Evolutionary conservation across 2,888 invertebrate species (phyloP).

Genomic region (Lasioglossum figueresi): DNA sequence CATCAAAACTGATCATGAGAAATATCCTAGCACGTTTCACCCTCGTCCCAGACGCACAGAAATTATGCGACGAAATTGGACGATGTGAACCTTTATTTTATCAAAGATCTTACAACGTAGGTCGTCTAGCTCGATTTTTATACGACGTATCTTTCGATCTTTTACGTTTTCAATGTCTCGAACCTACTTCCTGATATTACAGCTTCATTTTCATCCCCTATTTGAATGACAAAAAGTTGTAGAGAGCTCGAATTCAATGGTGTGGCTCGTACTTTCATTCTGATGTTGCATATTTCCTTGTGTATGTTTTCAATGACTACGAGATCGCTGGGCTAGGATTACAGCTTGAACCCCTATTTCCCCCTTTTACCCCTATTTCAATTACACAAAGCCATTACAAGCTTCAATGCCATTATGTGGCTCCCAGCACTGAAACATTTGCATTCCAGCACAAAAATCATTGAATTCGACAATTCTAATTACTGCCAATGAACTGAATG

Average conservation of each 20-base stretch:
- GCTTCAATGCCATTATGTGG: not conserved
- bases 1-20: not conserved
- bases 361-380: not conserved
- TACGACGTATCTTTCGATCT: not conserved
- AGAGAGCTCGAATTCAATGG: not conserved
- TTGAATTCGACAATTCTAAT: not conserved
- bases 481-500: not conserved
- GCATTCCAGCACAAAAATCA: not conserved
- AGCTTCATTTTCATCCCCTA: not conserved
- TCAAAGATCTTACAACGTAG: not conserved
- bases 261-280: not conserved
- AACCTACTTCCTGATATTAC: not conserved
- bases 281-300: not conserved
- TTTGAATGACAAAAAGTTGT: not conserved
- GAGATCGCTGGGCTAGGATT: not conserved
- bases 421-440: not conserved
- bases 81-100: not conserved
- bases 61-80: not conserved
- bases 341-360: not conserved
- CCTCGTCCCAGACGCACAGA: not conserved
- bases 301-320: not conserved
- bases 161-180: not conserved
- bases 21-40: not conserved
- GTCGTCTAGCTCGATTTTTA: not conserved
- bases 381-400: not conserved